These are phyloP conservation scores for Paramuricea clavata DNA, from an alignment of 92 coral and sea anemone species.

Conservation along the genomic window DNA sequence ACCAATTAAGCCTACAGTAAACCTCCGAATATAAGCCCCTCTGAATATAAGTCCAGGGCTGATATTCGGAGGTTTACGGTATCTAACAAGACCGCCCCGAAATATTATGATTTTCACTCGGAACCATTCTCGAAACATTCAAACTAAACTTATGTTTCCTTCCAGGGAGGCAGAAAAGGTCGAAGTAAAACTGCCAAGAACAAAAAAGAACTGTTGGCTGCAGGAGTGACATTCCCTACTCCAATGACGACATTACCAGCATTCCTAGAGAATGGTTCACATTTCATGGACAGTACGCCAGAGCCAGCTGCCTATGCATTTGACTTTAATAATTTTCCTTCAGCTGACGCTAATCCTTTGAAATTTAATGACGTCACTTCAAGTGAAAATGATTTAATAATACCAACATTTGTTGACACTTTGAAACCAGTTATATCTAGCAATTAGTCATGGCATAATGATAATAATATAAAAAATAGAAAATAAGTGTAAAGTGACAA, in stretches of 20 bases:
- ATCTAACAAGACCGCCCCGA: too few relatives aligned
- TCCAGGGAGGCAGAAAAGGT: slow-evolving; percentile 59
- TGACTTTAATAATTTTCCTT: slow-evolving; percentile 14
- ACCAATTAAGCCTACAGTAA: too few relatives aligned
- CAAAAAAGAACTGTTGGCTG: slow-evolving; percentile 90
- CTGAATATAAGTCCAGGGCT: too few relatives aligned
- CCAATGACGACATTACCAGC: slow-evolving; percentile 77
- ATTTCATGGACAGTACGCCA: slow-evolving; percentile 91
- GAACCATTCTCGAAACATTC: not conserved
- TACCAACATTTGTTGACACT: slow-evolving; percentile 98
- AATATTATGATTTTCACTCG: too few relatives aligned
- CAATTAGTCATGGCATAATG: not conserved
- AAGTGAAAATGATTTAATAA: slow-evolving; percentile 60
- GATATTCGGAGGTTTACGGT: too few relatives aligned
- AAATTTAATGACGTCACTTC: slow-evolving; percentile 60
- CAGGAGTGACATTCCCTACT: slow-evolving; percentile 89
- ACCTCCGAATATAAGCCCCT: too few relatives aligned
- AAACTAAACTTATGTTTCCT: not conserved
- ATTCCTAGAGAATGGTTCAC: slow-evolving; percentile 81
- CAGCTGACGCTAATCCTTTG: slow-evolving; percentile 48
- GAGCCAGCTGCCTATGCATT: slow-evolving; percentile 69
- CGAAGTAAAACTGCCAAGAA: slow-evolving; percentile 33
- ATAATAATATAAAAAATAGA: too few relatives aligned
- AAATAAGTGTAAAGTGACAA: too few relatives aligned
- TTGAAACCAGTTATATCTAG: slow-evolving; percentile 87